Percentiles rank a stretch among this genome's conserved stretches.
Conservation (phyloP, 2,888 invertebrate species). For the Drosophila dives region DNA sequence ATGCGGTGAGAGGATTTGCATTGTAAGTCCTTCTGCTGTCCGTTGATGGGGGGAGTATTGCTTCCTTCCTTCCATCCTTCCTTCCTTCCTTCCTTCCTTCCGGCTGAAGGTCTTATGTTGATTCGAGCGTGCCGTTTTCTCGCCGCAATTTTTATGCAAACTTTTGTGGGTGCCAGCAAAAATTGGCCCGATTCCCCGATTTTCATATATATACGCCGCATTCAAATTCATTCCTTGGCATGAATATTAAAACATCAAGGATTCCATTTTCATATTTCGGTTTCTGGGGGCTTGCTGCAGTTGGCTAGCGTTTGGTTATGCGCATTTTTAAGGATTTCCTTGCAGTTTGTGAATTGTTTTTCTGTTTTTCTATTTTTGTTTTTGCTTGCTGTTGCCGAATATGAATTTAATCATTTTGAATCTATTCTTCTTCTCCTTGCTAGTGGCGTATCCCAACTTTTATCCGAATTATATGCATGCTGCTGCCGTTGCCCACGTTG, state of each 20-base stretch:
- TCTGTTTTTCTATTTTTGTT: neutral
- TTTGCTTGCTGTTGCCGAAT: slow-evolving; percentile 2
- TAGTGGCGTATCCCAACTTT: slow-evolving; percentile 89
- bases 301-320: slow-evolving; percentile 60
- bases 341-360: slow-evolving; percentile 33
- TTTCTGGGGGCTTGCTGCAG: slow-evolving; percentile 15
- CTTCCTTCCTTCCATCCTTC: too few species aligned
- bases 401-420: slow-evolving; percentile 49
- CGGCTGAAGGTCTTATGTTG: slow-evolving; percentile 71
- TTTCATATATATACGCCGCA: slow-evolving; percentile 16
- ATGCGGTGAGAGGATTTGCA: slow-evolving; percentile 77
- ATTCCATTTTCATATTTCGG: slow-evolving; percentile 15
- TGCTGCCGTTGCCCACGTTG: slow-evolving; percentile 91
- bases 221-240: slow-evolving; percentile 62
- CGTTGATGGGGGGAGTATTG: neutral
- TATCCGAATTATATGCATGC: slow-evolving; percentile 91
- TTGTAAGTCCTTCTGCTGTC: slow-evolving; percentile 40
- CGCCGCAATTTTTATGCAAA: slow-evolving; percentile 64
- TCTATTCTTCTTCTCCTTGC: slow-evolving; percentile 29
- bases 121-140: slow-evolving; percentile 69
- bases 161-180: slow-evolving; percentile 14
- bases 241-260: slow-evolving; percentile 66
- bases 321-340: slow-evolving; percentile 74
- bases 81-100: slow-evolving; percentile 21
- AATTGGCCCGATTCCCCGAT: neutral